Evolutionary conservation across 2,113 vertebrate genomes (phyloP), one percentile per base, ranked within the genome.

Genomic region (Echinops telfairi): DNA sequence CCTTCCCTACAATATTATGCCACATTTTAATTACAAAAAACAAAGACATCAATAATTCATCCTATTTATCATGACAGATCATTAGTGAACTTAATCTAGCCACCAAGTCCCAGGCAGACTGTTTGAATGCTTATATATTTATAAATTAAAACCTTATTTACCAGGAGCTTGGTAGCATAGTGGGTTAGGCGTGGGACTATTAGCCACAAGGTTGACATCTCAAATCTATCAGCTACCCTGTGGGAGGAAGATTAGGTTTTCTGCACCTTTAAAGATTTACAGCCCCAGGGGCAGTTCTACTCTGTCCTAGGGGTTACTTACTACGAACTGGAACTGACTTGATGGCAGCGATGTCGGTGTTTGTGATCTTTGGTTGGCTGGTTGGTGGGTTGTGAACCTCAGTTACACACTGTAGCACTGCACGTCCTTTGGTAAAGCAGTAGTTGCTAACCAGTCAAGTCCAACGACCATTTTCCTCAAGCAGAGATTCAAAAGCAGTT

Each of bases 11-110:
- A 78, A 33, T 77, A 77, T 66, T 94, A 86, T 90, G 76, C 57
- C 64, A 79, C 4, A 83, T 38, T 91, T 95, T 78, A 92, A 62
- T 85, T 83, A 93, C n/a, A 81, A 95, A 95, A 66, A 84, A 90
- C n/a, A 90, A 71, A 85, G 43, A 92, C 12, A 92, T 73, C 92
- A 84, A 77, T 92, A 40, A 95, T 70, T 75, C 66, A 60, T 86
- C 25, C 57, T 83, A 25, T 36, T 71, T 81, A 80, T 62, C 38
- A 40, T 71, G 71, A 31, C 17, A 77, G 40, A 53, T 36, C 53
- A 58, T 57, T 53, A 80, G 43, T 86, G 4, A 90, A 38, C 14
- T 10, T 64, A 40, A 81, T 25, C n/a, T 19, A 81, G 53, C 40
- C n/a, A 76, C 62, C 68, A 40, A 78, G 57, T 78, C 66, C 36